Base-by-base conservation (phyloP, 2,888 invertebrate species). In the Corythucha ciliata region DNA sequence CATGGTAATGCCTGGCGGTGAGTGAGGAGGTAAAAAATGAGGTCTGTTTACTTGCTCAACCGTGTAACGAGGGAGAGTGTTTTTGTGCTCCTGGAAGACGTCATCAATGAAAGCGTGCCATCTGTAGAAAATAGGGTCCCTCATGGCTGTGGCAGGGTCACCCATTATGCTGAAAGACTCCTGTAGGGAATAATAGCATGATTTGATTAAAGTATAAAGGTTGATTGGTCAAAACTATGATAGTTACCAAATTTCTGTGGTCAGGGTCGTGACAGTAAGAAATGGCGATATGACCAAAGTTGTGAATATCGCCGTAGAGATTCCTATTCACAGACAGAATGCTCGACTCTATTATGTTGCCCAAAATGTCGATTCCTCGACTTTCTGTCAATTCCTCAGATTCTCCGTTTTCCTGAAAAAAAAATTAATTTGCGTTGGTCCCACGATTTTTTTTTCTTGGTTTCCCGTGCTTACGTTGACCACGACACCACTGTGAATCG, bases 81-180 rank as follows among this genome's bases (percentile, higher is more conserved):
- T 71, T 68, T 89, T 89, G 69, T 81, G 80, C 57, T 79, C 74
- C 60, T 78, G 75, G 74, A 89, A 88, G 26, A 89, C 70, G 60
- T 84, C 80, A 62, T 89, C 84, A 22, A 88, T 72, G 65, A 78
- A 82, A 0, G 82, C 75, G 64, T 90, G 89, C 84, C 83, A 88
- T 65, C 84, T 78, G 70, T 88, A 89, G 73, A 89, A 89, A 14
- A 82, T 70, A 0, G 89, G 88, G 68, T 90, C 90, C 2, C 89
- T 74, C 87, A 89, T 87, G 0, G 88, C 84, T 0, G 87, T 87
- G 0, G 85, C 77, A 0, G 83, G 78, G 64, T 88, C 88, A 0
- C 86, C 87, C 77, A 89, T 88, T 21, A 85, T 81, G 34, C 83
- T 80, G 62, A 83, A 83, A 44, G 77, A 76, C 69, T 89, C 88